These are phyloP conservation scores for Drosophila oshimai DNA, from an alignment of 1,140 invertebrate genomes.

Conservation along the genomic window DNA sequence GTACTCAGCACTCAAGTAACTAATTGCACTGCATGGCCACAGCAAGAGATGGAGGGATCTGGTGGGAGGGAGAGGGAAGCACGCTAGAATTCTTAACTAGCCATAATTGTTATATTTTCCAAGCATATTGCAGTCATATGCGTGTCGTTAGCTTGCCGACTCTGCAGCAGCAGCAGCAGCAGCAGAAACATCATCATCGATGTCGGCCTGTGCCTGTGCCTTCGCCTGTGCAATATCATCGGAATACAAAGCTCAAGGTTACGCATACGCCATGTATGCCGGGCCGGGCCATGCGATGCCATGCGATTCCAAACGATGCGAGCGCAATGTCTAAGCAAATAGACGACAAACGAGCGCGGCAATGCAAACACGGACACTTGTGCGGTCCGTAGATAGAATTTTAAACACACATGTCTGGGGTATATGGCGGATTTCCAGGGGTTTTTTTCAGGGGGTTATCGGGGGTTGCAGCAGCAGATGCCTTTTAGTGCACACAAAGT, in stretches of 20 bases:
- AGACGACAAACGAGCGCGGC: slow-evolving; percentile 60
- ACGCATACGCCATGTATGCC: slow-evolving; percentile 76
- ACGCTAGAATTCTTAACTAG: slow-evolving; percentile 61
- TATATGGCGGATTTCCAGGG: not conserved
- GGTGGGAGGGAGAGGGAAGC: slow-evolving; percentile 2
- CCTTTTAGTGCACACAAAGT: slow-evolving; percentile 26
- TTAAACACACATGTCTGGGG: slow-evolving; percentile 28
- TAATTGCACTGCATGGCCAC: slow-evolving; percentile 45
- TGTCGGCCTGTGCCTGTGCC: slow-evolving; percentile 34
- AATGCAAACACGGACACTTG: slow-evolving; percentile 75
- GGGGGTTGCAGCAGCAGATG: slow-evolving; percentile 9
- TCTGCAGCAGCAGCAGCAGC: slow-evolving; percentile 13
- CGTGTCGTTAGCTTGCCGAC: slow-evolving; percentile 41
- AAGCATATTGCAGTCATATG: slow-evolving; percentile 63
- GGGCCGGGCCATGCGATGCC: slow-evolving; percentile 30
- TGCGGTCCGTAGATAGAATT: slow-evolving; percentile 58
- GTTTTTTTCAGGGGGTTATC: not conserved
- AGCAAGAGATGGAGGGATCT: not conserved
- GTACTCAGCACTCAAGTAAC: slow-evolving; percentile 29
- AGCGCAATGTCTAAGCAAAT: slow-evolving; percentile 76
- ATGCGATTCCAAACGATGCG: slow-evolving; percentile 37
- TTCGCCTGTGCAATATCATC: slow-evolving; percentile 46
- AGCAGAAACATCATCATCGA: slow-evolving; percentile 29
- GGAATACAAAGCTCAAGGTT: slow-evolving; percentile 68
- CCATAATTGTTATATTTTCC: slow-evolving; percentile 68